These are phyloP conservation scores for Cinclus cinclus DNA, from an alignment of 2,113 vertebrate species.

Conservation along the genomic window DNA sequence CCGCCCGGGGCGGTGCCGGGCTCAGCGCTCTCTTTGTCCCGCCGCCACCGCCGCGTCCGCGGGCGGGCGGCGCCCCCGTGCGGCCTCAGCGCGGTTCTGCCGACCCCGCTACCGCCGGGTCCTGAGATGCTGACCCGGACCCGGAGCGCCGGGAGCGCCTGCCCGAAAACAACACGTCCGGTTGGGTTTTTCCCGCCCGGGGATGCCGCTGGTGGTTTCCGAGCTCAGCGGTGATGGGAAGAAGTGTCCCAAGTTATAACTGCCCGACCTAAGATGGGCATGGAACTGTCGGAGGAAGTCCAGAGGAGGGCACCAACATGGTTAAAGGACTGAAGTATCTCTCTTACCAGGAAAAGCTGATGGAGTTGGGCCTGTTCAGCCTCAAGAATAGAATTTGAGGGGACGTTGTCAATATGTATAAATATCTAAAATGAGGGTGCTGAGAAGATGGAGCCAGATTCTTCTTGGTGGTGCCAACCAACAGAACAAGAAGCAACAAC, in stretches of 20 bases:
- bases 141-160: not conserved
- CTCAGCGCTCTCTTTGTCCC: constrained; percentile 16
- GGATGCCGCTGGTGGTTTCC: not conserved
- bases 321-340: not conserved
- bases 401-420: rapidly evolving
- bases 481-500: not conserved
- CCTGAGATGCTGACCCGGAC: not conserved
- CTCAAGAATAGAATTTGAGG: not conserved
- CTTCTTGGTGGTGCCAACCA: too few relatives aligned
- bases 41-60: not conserved
- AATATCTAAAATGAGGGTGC: not conserved
- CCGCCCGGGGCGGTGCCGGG: not conserved
- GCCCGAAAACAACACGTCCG: rapidly evolving
- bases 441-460: not conserved
- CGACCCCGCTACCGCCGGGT: not conserved
- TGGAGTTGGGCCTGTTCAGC: not conserved
- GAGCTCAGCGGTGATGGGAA: not conserved
- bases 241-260: not conserved
- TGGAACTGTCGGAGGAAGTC: not conserved
- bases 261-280: too few relatives aligned
- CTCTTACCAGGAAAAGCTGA: not conserved
- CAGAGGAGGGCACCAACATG: not conserved
- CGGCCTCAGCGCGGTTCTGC: constrained; percentile 1
- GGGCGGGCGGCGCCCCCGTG: constrained; percentile 78
- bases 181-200: rapidly evolving